Conservation (phyloP, 1,140 invertebrate species). For the Euwallacea similis region DNA sequence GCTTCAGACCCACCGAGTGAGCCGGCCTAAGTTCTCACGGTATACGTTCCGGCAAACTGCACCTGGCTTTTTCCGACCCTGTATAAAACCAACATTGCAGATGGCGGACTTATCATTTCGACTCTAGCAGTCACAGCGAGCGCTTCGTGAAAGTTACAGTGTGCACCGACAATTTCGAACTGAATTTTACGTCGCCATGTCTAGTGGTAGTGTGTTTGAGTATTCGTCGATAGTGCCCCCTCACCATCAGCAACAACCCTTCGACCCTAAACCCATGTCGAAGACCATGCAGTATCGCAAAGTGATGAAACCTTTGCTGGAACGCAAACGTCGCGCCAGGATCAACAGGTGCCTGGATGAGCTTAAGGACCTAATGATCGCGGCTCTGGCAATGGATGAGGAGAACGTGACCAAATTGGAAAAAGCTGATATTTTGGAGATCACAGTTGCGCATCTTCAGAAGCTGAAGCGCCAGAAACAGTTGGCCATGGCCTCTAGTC, state of each 20-base stretch:
- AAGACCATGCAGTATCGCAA: conserved; percentile 89
- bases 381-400: conserved; percentile 79
- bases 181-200: conserved; percentile 30
- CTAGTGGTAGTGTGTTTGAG: conserved; percentile 29
- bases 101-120: conserved; percentile 32
- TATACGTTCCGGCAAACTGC: conserved; percentile 30
- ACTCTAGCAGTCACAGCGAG: conserved; percentile 29
- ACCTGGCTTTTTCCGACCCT: conserved; percentile 38
- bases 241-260: conserved; percentile 49
- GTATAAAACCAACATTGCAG: conserved; percentile 34
- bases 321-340: conserved; percentile 87
- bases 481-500: conserved; percentile 61
- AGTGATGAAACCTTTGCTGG: conserved; percentile 94
- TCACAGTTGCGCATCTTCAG: conserved; percentile 90
- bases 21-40: conserved; percentile 35
- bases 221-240: conserved; percentile 22
- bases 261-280: conserved; percentile 60
- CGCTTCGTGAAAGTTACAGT: conserved; percentile 25
- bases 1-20: conserved; percentile 19
- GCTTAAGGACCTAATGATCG: conserved; percentile 88
- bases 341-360: conserved; percentile 94
- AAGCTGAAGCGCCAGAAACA: conserved; percentile 74
- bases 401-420: conserved; percentile 91
- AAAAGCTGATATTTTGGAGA: conserved; percentile 94
- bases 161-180: conserved; percentile 1